These are phyloP conservation scores for Naja naja DNA, from an alignment of 2,113 vertebrate species.

Conservation along the genomic window DNA sequence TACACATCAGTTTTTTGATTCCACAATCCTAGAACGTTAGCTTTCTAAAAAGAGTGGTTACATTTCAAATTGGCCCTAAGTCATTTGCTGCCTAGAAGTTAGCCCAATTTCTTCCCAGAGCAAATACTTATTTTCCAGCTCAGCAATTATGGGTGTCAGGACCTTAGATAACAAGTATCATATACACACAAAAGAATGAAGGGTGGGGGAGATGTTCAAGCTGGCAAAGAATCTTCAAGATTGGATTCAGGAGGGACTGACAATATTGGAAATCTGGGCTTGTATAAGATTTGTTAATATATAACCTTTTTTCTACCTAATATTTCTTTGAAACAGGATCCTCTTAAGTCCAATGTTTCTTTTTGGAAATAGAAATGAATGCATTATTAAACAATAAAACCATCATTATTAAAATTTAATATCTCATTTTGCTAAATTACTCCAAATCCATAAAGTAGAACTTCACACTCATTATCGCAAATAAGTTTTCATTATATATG, in stretches of 20 bases:
- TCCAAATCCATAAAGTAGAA: too few relatives aligned
- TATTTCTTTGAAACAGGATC: not conserved
- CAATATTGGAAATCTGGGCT: not conserved
- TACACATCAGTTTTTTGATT: not conserved
- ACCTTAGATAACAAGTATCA: not conserved
- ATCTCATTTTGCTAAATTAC: not conserved
- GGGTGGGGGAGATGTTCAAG: not conserved
- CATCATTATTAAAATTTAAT: not conserved
- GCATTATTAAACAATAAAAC: not conserved
- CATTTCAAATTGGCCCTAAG: not conserved
- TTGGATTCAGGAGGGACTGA: not conserved
- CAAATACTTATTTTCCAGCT: not conserved
- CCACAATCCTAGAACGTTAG: not conserved
- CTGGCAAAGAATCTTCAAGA: not conserved
- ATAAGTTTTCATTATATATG: not conserved
- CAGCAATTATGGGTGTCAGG: not conserved
- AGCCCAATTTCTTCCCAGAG: not conserved
- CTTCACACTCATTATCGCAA: not conserved
- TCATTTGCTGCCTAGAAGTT: not conserved
- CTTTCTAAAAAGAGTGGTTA: not conserved
- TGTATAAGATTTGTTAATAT: not conserved
- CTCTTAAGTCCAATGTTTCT: not conserved
- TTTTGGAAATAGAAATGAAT: not conserved
- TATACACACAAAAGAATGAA: not conserved
- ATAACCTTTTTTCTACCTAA: not conserved